Evolutionary conservation across 2,888 invertebrate species (phyloP).

Genomic region (Drepana falcataria): DNA sequence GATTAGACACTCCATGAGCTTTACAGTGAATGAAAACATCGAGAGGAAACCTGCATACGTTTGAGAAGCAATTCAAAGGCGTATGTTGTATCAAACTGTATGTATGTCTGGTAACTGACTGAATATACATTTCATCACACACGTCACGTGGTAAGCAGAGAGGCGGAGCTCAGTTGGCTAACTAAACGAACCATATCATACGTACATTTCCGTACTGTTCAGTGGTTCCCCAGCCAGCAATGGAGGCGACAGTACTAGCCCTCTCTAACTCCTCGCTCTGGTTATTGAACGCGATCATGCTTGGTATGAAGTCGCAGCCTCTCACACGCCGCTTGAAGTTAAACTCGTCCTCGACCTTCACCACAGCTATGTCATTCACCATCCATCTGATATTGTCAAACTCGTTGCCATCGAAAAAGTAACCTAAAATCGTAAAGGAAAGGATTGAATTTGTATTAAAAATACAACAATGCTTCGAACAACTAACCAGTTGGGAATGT

Average conservation of each 20-base stretch:
- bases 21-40: no score
- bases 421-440: conserved; percentile 28
- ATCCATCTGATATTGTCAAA: conserved; percentile 68
- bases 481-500: no score
- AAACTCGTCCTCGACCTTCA: conserved; percentile 58
- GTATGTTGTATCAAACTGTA: no score
- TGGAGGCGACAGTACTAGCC: conserved; percentile 30
- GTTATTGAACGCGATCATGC: conserved; percentile 51
- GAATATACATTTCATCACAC: no score
- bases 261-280: conserved; percentile 36
- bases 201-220: conserved; percentile 44
- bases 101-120: no score
- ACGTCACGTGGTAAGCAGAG: no score
- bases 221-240: conserved; percentile 60
- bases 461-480: no score
- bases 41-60: no score
- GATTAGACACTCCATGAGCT: no score
- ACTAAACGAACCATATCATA: not conserved
- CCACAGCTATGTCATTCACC: conserved; percentile 61
- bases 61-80: no score
- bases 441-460: not conserved
- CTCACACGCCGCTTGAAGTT: conserved; percentile 48
- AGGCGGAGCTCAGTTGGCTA: no score
- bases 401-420: conserved; percentile 52
- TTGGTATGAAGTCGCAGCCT: conserved; percentile 61